Evolutionary conservation across 1,140 invertebrate genomes (phyloP).

Genomic region (Eulimnadia texana): DNA sequence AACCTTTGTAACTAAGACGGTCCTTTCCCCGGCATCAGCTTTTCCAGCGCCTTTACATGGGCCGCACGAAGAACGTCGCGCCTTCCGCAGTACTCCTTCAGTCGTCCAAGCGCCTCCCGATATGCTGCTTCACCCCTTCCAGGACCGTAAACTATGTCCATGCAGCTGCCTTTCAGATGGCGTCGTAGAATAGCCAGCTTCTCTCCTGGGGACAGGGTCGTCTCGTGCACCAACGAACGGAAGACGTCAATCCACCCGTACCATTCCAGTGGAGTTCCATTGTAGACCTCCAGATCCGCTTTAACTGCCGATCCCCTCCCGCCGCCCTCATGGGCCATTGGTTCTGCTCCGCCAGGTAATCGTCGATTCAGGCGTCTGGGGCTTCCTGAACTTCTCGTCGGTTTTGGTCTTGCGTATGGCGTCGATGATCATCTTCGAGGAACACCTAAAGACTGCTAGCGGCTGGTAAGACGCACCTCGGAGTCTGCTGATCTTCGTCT

Average conservation of each 20-base stretch:
- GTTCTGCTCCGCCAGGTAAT: not conserved
- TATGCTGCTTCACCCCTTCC: slow-evolving; percentile 5
- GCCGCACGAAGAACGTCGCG: slow-evolving; percentile 3
- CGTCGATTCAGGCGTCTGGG: not conserved
- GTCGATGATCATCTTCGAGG: not conserved
- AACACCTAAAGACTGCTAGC: not conserved
- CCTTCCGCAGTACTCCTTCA: not conserved
- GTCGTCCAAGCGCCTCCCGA: not conserved
- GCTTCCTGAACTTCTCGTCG: not conserved
- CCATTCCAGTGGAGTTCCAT: slow-evolving; percentile 1
- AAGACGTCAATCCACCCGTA: slow-evolving; percentile 2
- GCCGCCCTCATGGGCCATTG: not conserved
- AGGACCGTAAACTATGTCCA: slow-evolving; percentile 2
- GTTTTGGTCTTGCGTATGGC: no score
- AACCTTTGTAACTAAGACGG: not conserved
- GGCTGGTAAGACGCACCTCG: no score
- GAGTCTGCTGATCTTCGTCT: no score
- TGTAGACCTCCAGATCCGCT: not conserved
- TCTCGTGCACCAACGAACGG: not conserved
- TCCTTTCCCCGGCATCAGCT: not conserved
- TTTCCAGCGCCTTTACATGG: not conserved
- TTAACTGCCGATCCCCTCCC: not conserved
- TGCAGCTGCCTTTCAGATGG: not conserved
- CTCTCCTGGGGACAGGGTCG: not conserved
- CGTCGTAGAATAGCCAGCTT: not conserved